These are phyloP conservation scores for Sarcophaga variegata DNA, from an alignment of 2,888 invertebrate genomes.

Conservation along the genomic window DNA sequence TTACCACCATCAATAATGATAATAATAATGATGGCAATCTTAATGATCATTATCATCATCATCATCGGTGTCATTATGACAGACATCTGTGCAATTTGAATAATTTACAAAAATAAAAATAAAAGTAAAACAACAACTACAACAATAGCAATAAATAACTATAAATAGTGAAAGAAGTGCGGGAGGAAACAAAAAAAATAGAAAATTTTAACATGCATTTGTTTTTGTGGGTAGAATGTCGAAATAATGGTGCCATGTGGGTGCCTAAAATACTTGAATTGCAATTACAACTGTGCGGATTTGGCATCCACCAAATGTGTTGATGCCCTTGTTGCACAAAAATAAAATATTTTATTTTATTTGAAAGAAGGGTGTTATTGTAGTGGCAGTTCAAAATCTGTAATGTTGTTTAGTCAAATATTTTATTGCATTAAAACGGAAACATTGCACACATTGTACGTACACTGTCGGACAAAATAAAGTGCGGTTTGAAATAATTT, in stretches of 20 bases:
- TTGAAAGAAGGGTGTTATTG: not conserved
- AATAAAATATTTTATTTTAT: no score
- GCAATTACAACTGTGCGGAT: no score
- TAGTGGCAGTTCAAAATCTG: not conserved
- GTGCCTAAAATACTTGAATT: not conserved
- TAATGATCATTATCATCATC: slow-evolving; percentile 10
- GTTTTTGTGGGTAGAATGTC: not conserved
- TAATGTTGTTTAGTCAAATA: no score
- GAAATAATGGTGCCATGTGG: not conserved
- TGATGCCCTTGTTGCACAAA: not conserved
- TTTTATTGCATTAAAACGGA: not conserved
- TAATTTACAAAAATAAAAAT: slow-evolving; percentile 18
- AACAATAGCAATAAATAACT: slow-evolving; percentile 13
- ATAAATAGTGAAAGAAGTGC: not conserved
- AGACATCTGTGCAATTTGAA: slow-evolving; percentile 31
- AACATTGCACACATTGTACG: not conserved
- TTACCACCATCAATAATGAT: slow-evolving; percentile 15
- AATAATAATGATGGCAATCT: slow-evolving; percentile 9
- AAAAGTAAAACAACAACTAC: not conserved
- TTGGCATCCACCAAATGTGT: no score
- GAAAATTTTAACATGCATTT: no score
- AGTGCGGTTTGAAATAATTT: no score
- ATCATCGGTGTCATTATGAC: not conserved
- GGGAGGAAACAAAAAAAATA: no score
- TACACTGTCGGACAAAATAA: no score